Percentiles rank a stretch among this genome's conserved stretches.
Evolutionary conservation across 2,113 vertebrate genomes (phyloP).

Genomic region (Danio rerio): DNA sequence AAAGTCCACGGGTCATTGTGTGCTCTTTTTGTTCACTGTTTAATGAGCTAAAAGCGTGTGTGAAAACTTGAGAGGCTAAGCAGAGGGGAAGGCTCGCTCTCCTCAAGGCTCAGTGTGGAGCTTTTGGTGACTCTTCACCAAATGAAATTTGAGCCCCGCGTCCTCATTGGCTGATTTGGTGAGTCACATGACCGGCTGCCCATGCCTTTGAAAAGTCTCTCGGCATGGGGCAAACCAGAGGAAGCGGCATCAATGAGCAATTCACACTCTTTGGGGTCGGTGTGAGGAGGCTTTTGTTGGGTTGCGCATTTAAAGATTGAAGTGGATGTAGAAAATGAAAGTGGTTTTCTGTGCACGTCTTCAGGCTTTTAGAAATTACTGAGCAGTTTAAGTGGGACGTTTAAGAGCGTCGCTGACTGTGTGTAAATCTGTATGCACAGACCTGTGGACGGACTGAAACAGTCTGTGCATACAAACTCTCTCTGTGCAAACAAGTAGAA

Average conservation of each 20-base stretch:
- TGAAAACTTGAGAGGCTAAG: conserved; percentile 20
- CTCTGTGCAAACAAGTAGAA: not conserved
- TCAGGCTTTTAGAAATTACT: not conserved
- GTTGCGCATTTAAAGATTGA: not conserved
- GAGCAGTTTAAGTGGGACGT: not conserved
- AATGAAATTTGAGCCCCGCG: conserved; percentile 77
- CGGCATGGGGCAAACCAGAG: conserved; percentile 51
- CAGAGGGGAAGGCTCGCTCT: conserved; percentile 49
- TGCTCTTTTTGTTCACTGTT: conserved; percentile 34
- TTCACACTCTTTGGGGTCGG: not conserved
- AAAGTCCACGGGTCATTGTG: conserved; percentile 46
- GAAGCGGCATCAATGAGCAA: not conserved
- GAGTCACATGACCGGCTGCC: conserved; percentile 74
- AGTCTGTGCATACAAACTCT: not conserved
- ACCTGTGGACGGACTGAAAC: not conserved
- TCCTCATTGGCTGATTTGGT: conserved; percentile 66
- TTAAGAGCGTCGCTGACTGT: not conserved
- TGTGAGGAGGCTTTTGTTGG: not conserved
- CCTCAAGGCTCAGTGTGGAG: conserved; percentile 60
- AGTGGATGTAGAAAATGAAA: not conserved
- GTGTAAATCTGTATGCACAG: not conserved
- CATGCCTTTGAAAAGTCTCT: conserved; percentile 66
- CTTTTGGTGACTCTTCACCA: conserved; percentile 66
- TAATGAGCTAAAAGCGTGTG: not conserved
- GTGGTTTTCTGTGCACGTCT: not conserved